Percentiles rank a stretch among this genome's conserved stretches.
These are phyloP conservation scores for Pterocles burchelli DNA, from an alignment of 2,113 vertebrate species.

Conservation along the genomic window DNA sequence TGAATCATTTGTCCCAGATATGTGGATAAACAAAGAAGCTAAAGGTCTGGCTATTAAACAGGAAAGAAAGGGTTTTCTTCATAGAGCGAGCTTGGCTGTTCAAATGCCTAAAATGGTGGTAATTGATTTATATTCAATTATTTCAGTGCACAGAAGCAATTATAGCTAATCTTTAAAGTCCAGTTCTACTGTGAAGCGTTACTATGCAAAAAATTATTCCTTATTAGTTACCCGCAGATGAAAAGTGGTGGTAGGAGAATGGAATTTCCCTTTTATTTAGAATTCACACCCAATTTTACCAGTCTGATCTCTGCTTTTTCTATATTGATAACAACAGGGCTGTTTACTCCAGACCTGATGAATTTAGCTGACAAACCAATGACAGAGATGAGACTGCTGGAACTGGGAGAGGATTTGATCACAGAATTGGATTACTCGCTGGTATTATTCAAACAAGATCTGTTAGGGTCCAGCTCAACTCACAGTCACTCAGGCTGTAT, in stretches of 20 bases:
- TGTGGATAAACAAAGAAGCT: constrained; percentile 24
- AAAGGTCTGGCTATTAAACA: constrained; percentile 50
- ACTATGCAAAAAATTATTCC: constrained; percentile 1
- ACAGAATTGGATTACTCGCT: not conserved
- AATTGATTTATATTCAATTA: constrained; percentile 58
- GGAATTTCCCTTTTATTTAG: constrained; percentile 20
- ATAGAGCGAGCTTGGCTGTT: not conserved
- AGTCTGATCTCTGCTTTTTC: not conserved
- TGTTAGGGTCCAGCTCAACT: not conserved
- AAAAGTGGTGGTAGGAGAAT: not conserved
- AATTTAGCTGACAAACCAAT: not conserved
- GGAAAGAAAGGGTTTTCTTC: constrained; percentile 14
- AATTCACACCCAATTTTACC: not conserved
- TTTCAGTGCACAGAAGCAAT: constrained; percentile 49
- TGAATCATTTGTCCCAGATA: constrained; percentile 31
- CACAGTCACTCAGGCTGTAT: not conserved
- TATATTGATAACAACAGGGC: not conserved
- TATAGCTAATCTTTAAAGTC: not conserved
- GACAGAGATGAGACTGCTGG: not conserved
- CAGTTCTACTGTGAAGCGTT: not conserved
- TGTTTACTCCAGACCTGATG: not conserved
- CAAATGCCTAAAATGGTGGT: constrained; percentile 12
- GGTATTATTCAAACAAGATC: not conserved
- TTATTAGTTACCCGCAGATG: not conserved
- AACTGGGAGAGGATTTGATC: not conserved